Evolutionary conservation across 1,140 invertebrate genomes (phyloP).

Genomic region (Pogonus chalceus): DNA sequence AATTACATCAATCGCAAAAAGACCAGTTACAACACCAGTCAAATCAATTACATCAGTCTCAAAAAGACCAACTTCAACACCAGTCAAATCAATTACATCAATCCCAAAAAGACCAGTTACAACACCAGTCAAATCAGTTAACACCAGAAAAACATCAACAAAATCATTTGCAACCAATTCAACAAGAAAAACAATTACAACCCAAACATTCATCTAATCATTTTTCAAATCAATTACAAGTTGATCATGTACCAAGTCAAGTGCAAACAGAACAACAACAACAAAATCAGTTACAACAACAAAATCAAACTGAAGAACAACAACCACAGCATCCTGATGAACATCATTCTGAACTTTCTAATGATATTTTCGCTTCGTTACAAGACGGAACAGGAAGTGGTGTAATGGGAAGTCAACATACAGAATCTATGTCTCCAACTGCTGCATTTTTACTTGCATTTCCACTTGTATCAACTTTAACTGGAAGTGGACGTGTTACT

Average conservation of each 20-base stretch:
- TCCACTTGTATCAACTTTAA: slow-evolving; percentile 53
- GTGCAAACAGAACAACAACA: slow-evolving; percentile 37
- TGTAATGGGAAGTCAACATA: slow-evolving; percentile 47
- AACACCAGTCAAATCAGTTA: no score
- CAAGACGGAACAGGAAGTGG: slow-evolving; percentile 50
- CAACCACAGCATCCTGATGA: no score
- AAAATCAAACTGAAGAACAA: slow-evolving; percentile 42
- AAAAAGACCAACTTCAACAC: no score
- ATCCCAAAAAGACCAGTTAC: no score
- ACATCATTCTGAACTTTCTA: slow-evolving; percentile 55
- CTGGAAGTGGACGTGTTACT: slow-evolving; percentile 40
- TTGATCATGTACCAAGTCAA: no score
- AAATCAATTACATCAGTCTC: no score
- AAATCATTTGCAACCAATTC: not conserved
- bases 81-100: no score
- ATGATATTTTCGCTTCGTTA: slow-evolving; percentile 59
- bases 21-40: no score
- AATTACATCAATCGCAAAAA: no score
- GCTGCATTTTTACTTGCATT: slow-evolving; percentile 67
- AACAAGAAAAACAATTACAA: slow-evolving; percentile 11
- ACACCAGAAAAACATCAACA: not conserved
- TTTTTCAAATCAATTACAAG: no score
- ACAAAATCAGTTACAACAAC: slow-evolving; percentile 39
- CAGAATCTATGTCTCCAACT: slow-evolving; percentile 62
- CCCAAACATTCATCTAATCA: slow-evolving; percentile 35